Conservation (phyloP, 2,113 vertebrate species). For the Bubo scandiacus region DNA sequence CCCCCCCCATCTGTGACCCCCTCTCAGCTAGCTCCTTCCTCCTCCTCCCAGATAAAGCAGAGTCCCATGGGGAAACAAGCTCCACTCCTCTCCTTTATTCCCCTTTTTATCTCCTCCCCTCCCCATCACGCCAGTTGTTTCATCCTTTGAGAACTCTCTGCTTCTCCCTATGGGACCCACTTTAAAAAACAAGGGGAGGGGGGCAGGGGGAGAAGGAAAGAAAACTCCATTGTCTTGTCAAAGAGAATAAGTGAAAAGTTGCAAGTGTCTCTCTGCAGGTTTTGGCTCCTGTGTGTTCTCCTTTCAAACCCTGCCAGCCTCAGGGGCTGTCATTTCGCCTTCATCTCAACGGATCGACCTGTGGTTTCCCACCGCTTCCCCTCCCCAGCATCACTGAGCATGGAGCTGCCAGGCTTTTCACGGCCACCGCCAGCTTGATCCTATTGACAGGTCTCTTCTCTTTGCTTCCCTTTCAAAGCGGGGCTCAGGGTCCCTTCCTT, state of each 20-base stretch:
- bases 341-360: conserved; percentile 58
- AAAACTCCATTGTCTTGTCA: conserved; percentile 67
- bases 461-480: conserved; percentile 8
- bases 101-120: not conserved
- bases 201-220: not conserved
- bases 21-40: not conserved
- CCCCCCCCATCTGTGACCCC: not conserved
- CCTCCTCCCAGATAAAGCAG: not conserved
- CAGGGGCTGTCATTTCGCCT: conserved; percentile 50
- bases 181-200: conserved; percentile 46
- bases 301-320: conserved; percentile 59
- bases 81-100: not conserved
- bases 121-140: not conserved
- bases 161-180: conserved; percentile 56
- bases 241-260: conserved; percentile 63
- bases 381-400: not conserved
- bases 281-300: conserved; percentile 54
- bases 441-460: conserved; percentile 48
- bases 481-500: not conserved
- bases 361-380: conserved; percentile 43
- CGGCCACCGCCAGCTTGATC: conserved; percentile 5
- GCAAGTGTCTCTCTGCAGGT: conserved; percentile 49
- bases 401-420: conserved; percentile 27
- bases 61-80: not conserved
- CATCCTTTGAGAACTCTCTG: conserved; percentile 50